Conservation (phyloP, 2,888 invertebrate species). For the Deroplatys truncata region DNA sequence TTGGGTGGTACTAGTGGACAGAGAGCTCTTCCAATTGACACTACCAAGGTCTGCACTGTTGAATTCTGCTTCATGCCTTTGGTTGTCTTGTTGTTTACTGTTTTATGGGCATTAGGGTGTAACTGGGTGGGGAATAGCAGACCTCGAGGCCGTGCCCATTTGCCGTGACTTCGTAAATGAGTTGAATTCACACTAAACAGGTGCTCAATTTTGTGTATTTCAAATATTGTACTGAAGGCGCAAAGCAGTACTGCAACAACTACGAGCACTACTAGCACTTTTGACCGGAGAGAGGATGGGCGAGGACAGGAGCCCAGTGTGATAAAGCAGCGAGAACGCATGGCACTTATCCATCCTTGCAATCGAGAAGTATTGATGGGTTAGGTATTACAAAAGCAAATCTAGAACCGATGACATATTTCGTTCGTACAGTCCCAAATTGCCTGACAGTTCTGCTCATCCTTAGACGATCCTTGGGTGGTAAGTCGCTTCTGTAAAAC, state of each 20-base stretch:
- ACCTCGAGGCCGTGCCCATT: neutral
- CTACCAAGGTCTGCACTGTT: neutral
- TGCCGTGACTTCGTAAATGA: neutral
- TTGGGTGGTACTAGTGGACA: slow-evolving; percentile 60
- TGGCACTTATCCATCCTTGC: slow-evolving; percentile 10
- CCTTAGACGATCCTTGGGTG: too few species aligned
- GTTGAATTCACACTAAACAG: slow-evolving; percentile 31
- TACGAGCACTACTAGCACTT: slow-evolving; percentile 55
- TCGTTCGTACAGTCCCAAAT: too few species aligned
- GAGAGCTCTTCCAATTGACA: slow-evolving; percentile 37
- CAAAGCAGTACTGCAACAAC: slow-evolving; percentile 66
- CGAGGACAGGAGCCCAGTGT: slow-evolving; percentile 42
- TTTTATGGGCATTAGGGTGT: neutral
- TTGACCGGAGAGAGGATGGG: slow-evolving; percentile 53
- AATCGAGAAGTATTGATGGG: neutral
- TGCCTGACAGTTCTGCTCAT: too few species aligned
- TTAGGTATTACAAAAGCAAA: too few species aligned
- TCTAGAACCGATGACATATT: too few species aligned
- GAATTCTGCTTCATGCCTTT: slow-evolving; percentile 2
- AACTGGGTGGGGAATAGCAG: neutral
- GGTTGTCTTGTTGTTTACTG: neutral
- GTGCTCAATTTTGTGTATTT: slow-evolving; percentile 43
- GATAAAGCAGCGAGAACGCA: slow-evolving; percentile 5
- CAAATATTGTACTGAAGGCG: slow-evolving; percentile 61
- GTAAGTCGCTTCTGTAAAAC: too few species aligned